Evolutionary conservation across 2,113 vertebrate genomes (phyloP).

Genomic region (Nicator chloris): DNA sequence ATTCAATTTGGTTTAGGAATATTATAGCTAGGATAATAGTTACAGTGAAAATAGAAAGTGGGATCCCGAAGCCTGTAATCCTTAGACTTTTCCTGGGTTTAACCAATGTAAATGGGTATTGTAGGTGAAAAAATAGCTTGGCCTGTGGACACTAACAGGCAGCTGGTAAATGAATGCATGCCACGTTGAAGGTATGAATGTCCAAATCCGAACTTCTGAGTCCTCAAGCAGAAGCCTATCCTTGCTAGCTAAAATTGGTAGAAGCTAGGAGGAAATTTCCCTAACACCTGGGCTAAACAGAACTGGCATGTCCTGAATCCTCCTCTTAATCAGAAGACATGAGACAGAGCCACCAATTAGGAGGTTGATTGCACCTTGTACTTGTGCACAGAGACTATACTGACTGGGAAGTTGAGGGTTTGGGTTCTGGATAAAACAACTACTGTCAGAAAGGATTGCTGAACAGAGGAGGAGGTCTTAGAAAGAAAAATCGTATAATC

Average conservation of each 20-base stretch:
- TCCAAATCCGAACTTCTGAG: background rate
- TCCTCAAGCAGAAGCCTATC: background rate
- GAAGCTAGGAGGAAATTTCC: background rate
- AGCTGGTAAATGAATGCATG: background rate
- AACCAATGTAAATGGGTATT: background rate
- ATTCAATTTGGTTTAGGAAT: background rate
- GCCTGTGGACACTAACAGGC: background rate
- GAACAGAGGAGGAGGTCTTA: background rate
- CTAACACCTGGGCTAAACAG: background rate
- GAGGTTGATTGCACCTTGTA: background rate
- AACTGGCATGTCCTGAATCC: background rate
- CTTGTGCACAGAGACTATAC: background rate
- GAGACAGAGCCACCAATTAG: background rate
- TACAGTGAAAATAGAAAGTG: background rate
- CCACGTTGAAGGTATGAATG: rapidly evolving
- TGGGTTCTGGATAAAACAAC: background rate
- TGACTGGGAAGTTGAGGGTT: background rate
- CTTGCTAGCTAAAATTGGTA: rapidly evolving
- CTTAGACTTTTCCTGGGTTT: background rate
- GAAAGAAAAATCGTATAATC: background rate
- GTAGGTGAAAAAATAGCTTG: background rate
- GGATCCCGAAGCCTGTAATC: background rate
- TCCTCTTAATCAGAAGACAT: background rate
- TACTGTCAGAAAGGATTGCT: background rate
- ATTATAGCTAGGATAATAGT: background rate